Base-by-base conservation (phyloP, 2,113 vertebrate genomes). In the Passer montanus region DNA sequence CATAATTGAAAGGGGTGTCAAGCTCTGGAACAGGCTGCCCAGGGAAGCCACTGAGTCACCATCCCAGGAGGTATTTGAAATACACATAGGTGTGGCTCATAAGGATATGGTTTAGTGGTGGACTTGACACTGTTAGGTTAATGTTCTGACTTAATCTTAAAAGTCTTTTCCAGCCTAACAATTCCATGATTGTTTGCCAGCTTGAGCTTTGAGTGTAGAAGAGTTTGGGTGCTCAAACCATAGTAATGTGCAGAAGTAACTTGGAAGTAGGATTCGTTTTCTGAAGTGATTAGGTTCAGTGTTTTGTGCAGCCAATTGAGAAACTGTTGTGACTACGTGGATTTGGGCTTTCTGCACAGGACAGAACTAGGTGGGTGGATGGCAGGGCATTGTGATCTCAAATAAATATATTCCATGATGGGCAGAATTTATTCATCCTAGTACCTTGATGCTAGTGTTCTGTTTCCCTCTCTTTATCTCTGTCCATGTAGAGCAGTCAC, bases 291-390 rank as follows among this genome's bases (percentile, higher is more conserved):
- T 14, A 44, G 16, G 30, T 60, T 66, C 37, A 28, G 19, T 1
- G 2, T 53, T 87, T 43, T 39, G 15, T 78, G 46, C 50, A 35
- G n/a, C 47, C 20, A 5, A 0, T 81, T 47, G 30, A 35, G 64
- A 37, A 72, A 31, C 35, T 69, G 24, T 31, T 0, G 0, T 49
- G n/a, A n/a, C 27, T 77, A 27, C 14, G 11, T 89, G 46, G 23
- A 18, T 77, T 74, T 67, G 7, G 47, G 20, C 7, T 62, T 92
- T 91, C 43, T 86, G 15, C 49, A 39, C 24, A 37, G 53, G 72
- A 28, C 24, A 50, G 75, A 69, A 35, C 18, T 64, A 8, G 11
- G 15, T 90, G 60, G 14, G 39, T 81, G 35, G 52, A 16, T 66
- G 35, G 43, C 84, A 46, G 16, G 27, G 21, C 15, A 28, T 7